Evolutionary conservation across 2,888 invertebrate species (phyloP).

Genomic region (Cyrtodaria siliqua): DNA sequence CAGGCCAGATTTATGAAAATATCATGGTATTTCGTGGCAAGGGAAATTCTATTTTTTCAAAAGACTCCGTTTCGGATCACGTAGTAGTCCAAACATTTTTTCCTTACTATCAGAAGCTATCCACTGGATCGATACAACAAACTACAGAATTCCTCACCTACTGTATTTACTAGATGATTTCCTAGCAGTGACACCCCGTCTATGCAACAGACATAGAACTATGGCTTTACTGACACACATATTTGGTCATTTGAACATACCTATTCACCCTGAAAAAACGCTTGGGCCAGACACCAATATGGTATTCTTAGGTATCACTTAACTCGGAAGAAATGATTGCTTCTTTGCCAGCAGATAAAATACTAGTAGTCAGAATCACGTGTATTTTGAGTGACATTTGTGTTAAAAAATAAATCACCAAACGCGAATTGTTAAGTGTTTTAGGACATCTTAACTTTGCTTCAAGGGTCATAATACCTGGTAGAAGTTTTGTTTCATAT

Average conservation of each 20-base stretch:
- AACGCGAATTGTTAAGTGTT: too few relatives aligned
- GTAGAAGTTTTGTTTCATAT: too few relatives aligned
- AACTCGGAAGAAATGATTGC: conserved; percentile 50
- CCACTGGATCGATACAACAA: conserved; percentile 48
- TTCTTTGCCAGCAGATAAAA: neutral
- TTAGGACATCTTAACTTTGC: too few relatives aligned
- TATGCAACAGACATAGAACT: conserved; percentile 34
- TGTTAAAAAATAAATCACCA: too few relatives aligned
- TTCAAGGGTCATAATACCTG: too few relatives aligned
- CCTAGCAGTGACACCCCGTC: conserved; percentile 29
- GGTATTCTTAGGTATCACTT: conserved; percentile 56
- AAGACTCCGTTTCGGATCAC: conserved; percentile 40
- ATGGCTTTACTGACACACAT: conserved; percentile 45
- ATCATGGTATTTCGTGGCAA: conserved; percentile 52
- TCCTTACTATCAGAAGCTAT: conserved; percentile 40
- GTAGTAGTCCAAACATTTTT: conserved; percentile 51
- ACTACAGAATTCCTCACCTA: conserved; percentile 38
- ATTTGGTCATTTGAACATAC: conserved; percentile 47
- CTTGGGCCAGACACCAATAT: conserved; percentile 36
- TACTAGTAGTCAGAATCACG: conserved; percentile 32
- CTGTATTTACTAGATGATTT: conserved; percentile 58
- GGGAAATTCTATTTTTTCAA: conserved; percentile 24
- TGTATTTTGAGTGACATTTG: too few relatives aligned
- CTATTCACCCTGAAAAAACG: conserved; percentile 43
- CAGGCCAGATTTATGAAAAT: conserved; percentile 40